Percentiles rank a stretch among this genome's conserved stretches.
Evolutionary conservation across 2,888 invertebrate species (phyloP).

Genomic region (Agelastica alni): DNA sequence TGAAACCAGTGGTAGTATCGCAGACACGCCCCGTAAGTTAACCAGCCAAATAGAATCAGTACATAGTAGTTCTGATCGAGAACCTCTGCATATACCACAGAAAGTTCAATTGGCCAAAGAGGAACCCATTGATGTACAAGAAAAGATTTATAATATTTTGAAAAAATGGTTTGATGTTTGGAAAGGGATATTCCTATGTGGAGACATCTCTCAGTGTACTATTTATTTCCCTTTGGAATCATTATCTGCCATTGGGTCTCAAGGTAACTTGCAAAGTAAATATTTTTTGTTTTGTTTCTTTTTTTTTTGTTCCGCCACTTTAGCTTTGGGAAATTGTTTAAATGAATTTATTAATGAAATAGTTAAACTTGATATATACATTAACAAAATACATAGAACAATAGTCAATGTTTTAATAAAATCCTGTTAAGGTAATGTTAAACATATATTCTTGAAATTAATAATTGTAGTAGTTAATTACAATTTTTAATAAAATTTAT

Average conservation of each 20-base stretch:
- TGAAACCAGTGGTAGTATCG: conserved; percentile 47
- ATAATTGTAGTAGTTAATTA: no score
- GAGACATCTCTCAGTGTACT: conserved; percentile 63
- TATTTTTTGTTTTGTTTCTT: no score
- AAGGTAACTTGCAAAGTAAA: no score
- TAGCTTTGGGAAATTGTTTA: no score
- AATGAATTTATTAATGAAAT: no score
- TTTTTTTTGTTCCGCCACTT: no score
- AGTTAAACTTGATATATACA: no score
- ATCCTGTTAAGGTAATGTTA: no score
- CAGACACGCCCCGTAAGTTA: conserved; percentile 55
- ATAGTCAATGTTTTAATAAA: no score
- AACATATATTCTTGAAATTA: no score
- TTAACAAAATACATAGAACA: no score
- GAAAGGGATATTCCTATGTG: conserved; percentile 60
- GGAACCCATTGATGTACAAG: conserved; percentile 50
- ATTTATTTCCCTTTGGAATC: conserved; percentile 65
- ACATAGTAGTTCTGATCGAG: conserved; percentile 59
- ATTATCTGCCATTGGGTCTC: conserved; percentile 62
- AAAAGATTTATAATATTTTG: conserved; percentile 51
- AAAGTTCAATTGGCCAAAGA: conserved; percentile 40
- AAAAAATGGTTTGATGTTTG: conserved; percentile 60
- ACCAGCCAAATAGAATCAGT: conserved; percentile 58
- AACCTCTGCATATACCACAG: conserved; percentile 39
- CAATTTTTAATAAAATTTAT: no score